A percentile compares a stretch with the other conserved stretches of the same genome.
Conservation (phyloP, 2,797 vertebrate genomes). For the Martes flavigula region DNA sequence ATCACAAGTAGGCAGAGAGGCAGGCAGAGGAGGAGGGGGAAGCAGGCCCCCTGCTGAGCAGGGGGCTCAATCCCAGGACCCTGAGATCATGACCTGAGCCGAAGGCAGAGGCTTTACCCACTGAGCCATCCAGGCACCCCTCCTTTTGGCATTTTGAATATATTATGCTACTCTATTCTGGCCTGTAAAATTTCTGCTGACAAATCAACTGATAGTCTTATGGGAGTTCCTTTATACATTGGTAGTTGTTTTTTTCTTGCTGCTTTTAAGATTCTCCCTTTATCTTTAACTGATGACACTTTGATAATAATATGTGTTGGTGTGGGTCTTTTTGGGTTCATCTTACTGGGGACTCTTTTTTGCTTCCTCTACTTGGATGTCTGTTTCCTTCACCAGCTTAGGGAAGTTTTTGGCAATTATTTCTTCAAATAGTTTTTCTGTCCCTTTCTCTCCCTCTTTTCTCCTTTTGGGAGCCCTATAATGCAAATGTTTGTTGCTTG, state of each 20-base stretch:
- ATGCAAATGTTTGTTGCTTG: neutral
- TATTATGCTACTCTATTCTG: neutral
- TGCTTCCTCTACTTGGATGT: neutral
- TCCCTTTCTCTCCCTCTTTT: neutral
- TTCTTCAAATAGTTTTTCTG: neutral
- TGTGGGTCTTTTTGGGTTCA: neutral
- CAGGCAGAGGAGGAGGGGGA: too few relatives aligned
- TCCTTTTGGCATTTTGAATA: neutral
- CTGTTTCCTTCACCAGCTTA: neutral
- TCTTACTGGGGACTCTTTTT: neutral
- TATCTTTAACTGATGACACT: neutral
- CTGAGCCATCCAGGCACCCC: too few relatives aligned
- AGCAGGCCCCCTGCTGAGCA: too few relatives aligned
- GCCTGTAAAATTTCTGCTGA: neutral
- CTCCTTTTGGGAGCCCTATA: neutral
- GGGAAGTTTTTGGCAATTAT: neutral
- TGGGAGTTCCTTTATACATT: neutral
- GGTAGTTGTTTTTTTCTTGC: neutral
- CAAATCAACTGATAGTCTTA: neutral
- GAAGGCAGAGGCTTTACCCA: too few relatives aligned
- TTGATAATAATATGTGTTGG: neutral
- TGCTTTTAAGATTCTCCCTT: neutral
- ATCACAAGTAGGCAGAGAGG: too few relatives aligned
- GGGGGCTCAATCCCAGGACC: too few relatives aligned
- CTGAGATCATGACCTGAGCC: too few relatives aligned